Evolutionary conservation across 2,113 vertebrate genomes (phyloP), one percentile per base, ranked within the genome.

Genomic region (Corythoichthys intestinalis): DNA sequence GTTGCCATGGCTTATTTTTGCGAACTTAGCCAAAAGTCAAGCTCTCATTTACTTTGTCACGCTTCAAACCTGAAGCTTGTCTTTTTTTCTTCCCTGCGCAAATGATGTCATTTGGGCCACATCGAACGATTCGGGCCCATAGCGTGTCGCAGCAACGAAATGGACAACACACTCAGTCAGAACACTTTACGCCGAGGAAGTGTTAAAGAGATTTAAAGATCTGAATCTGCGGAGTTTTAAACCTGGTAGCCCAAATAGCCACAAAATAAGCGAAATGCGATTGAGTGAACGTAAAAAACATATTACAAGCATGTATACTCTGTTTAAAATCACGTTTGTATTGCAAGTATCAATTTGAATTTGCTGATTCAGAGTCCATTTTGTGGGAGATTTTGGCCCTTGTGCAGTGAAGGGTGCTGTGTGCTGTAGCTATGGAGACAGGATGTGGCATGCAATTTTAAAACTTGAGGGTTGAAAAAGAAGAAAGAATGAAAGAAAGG

Each of bases 401-500:
- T 34, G 66, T 74, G 68, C 63, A 71, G 80, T 83, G 74, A 63
- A 80, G 76, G 61, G 70, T 77, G 79, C 87, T 86, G 81, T 85
- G 82, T 80, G 84, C 78, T 75, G 90, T 91, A 85, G 84, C 79
- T 87, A 91, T 89, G 84, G 90, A 87, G 88, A 92, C 90, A 83
- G 83, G 73, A 83, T 77, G 76, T 85, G 88, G 89, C 82, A 87
- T 89, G 87, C 82, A 73, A 71, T 73, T 82, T 82, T 73, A 63
- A 67, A 76, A 63, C 73, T 80, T 77, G 76, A 63, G 44, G 41
- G n/a, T 4, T 63, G 41, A 47, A 2, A 28, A 63, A 63, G 44
- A 63, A 63, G 61, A 47, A 34, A 47, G 61, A 63, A 46, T 39
- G 78, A 71, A 76, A 53, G 64, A 72, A 86, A 83, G 82, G 68